Evolutionary conservation across 2,797 vertebrate genomes (phyloP).

Genomic region (Anolis apletophallus): DNA sequence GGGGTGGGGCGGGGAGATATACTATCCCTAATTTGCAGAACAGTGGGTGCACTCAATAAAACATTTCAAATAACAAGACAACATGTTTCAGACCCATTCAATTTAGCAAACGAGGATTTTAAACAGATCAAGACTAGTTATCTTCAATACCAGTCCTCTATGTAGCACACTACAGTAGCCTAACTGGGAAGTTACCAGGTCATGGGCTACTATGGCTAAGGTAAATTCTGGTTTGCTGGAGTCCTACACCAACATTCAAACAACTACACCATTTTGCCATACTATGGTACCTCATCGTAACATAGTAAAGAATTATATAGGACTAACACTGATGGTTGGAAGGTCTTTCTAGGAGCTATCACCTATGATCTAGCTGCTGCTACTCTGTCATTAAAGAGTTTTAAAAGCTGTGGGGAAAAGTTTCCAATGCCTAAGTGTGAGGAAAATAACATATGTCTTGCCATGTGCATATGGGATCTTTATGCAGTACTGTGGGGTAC

Average conservation of each 20-base stretch:
- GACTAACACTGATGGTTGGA: not conserved
- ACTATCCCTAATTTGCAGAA: not conserved
- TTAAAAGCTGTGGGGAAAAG: not conserved
- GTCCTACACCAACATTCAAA: no score
- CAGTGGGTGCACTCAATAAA: slow-evolving; percentile 38
- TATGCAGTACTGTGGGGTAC: not conserved
- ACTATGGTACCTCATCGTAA: no score
- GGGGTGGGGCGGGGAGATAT: not conserved
- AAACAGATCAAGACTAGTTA: no score
- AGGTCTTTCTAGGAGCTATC: not conserved
- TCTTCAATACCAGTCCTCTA: no score
- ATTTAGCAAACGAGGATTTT: not conserved
- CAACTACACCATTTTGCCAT: no score
- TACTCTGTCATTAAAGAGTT: not conserved
- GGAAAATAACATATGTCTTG: not conserved
- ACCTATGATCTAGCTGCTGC: not conserved
- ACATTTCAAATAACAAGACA: not conserved
- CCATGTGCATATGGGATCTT: not conserved
- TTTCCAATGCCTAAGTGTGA: not conserved
- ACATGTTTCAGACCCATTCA: not conserved
- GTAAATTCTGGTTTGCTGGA: no score
- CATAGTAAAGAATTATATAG: no score
- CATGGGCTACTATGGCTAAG: no score
- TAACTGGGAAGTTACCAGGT: no score
- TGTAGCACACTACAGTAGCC: no score